Conservation (phyloP, 2,797 vertebrate species). For the Synaphobranchus kaupii region DNA sequence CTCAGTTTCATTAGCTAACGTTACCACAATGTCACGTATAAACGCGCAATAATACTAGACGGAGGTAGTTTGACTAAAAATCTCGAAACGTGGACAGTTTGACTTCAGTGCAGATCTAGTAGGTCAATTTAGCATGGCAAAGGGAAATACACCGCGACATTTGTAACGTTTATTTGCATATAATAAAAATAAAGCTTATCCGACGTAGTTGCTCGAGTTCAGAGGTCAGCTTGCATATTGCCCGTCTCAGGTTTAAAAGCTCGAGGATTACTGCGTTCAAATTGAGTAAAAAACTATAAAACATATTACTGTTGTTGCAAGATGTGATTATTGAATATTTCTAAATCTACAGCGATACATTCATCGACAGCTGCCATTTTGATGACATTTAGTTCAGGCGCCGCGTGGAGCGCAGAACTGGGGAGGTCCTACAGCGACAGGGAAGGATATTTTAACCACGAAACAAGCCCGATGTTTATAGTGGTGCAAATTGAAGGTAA, state of each 20-base stretch:
- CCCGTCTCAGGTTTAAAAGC: background rate
- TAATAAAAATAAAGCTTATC: background rate
- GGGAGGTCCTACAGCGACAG: constrained; percentile 59
- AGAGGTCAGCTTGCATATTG: background rate
- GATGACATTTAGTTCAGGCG: constrained; percentile 34
- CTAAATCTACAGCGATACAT: background rate
- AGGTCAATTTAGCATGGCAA: background rate
- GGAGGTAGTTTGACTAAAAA: too few relatives aligned
- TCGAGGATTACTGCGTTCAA: background rate
- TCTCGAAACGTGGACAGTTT: too few relatives aligned
- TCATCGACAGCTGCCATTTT: background rate
- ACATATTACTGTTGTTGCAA: background rate
- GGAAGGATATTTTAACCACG: constrained; percentile 51
- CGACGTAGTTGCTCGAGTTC: background rate
- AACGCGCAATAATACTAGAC: too few relatives aligned
- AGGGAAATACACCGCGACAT: background rate
- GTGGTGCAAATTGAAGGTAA: constrained; percentile 68
- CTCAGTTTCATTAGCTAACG: too few relatives aligned
- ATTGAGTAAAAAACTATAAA: background rate
- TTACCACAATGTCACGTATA: too few relatives aligned
- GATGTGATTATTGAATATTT: background rate
- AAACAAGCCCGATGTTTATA: constrained; percentile 68
- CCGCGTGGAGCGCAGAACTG: constrained; percentile 43
- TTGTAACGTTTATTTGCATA: background rate
- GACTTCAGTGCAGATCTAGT: background rate